These are phyloP conservation scores for Manduca sexta DNA, from an alignment of 1,140 invertebrate genomes.

Conservation along the genomic window DNA sequence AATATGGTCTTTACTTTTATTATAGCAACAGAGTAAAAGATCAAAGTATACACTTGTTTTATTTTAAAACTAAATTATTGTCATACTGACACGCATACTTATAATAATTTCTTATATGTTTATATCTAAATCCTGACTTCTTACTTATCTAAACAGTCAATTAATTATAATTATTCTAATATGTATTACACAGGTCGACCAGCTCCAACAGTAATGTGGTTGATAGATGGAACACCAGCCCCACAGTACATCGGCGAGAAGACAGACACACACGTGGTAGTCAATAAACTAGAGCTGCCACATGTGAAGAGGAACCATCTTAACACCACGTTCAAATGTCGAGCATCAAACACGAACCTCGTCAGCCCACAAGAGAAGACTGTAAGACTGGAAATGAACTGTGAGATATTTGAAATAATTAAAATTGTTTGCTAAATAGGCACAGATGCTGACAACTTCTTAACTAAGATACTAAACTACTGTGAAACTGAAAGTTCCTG, in stretches of 20 bases:
- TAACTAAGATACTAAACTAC: too few species aligned
- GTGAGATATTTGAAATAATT: constrained; percentile 75
- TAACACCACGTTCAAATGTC: constrained; percentile 88
- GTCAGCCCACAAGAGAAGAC: constrained; percentile 85
- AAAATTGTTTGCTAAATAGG: too few species aligned
- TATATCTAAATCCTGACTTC: too few species aligned
- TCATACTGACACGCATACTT: too few species aligned
- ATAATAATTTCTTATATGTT: too few species aligned
- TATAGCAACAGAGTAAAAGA: too few species aligned
- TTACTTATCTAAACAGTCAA: background rate
- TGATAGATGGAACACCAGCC: constrained; percentile 81
- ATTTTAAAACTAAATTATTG: too few species aligned
- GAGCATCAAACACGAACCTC: constrained; percentile 89
- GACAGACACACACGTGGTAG: constrained; percentile 82
- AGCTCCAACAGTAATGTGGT: constrained; percentile 85
- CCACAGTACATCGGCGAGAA: constrained; percentile 74
- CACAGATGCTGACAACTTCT: too few species aligned
- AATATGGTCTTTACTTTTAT: too few species aligned
- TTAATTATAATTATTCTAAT: background rate
- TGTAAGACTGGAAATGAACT: constrained; percentile 84
- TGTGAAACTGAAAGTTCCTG: too few species aligned
- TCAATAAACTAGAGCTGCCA: constrained; percentile 83
- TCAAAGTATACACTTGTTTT: too few species aligned
- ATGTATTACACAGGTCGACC: constrained; percentile 82
- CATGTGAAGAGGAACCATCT: constrained; percentile 82